Evolutionary conservation across 1,140 invertebrate genomes (phyloP).

Genomic region (Leguminivora glycinivorella): DNA sequence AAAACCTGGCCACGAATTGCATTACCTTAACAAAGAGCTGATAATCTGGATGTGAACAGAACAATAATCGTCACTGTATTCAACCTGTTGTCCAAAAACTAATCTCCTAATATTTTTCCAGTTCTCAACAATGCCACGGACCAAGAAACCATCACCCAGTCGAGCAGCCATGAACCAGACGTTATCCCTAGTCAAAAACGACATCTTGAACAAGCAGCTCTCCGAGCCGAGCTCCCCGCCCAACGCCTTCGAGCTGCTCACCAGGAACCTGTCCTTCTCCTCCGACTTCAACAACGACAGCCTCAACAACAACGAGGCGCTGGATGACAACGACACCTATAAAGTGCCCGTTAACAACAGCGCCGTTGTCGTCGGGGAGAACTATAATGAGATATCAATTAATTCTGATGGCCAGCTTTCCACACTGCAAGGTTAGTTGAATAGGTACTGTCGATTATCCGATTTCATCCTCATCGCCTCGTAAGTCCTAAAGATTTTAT

Average conservation of each 20-base stretch:
- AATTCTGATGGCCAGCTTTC: conserved; percentile 72
- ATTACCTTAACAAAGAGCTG: too few species aligned
- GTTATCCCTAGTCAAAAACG: conserved; percentile 66
- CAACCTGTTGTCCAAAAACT: not conserved
- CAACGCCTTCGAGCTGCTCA: conserved; percentile 72
- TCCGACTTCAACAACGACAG: conserved; percentile 73
- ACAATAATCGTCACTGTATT: too few species aligned
- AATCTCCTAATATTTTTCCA: conserved; percentile 47
- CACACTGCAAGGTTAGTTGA: conserved; percentile 66
- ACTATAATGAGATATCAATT: conserved; percentile 76
- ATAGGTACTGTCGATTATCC: too few species aligned
- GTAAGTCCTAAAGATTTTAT: too few species aligned
- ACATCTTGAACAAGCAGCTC: conserved; percentile 56
- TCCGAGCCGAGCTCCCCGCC: conserved; percentile 42
- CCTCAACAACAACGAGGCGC: conserved; percentile 63
- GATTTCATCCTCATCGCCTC: too few species aligned
- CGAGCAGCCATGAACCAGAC: conserved; percentile 64
- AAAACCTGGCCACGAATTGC: too few species aligned
- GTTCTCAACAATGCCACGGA: conserved; percentile 82
- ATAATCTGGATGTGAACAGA: too few species aligned
- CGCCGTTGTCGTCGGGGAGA: conserved; percentile 61
- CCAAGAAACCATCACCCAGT: conserved; percentile 72
- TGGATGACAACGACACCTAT: conserved; percentile 73
- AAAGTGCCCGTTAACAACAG: conserved; percentile 80
- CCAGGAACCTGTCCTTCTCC: conserved; percentile 74